A percentile compares a stretch with the other conserved stretches of the same genome.
These are phyloP conservation scores for Periphyllus acericola DNA, from an alignment of 2,888 invertebrate species.

Conservation along the genomic window DNA sequence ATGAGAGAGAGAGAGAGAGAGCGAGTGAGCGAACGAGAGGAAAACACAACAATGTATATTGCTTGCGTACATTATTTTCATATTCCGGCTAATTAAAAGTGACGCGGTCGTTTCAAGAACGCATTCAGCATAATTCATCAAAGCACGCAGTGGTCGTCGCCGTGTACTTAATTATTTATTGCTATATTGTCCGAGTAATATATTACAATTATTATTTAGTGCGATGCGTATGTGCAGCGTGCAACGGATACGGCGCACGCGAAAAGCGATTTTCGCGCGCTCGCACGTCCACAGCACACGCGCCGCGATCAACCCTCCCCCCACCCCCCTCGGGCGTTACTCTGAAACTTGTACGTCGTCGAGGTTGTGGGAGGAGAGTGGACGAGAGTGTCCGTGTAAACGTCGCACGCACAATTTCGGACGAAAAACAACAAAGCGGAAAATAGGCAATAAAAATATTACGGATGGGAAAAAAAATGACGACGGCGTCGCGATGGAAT, in stretches of 20 bases:
- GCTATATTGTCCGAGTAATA: background rate
- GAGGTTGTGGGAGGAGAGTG: background rate
- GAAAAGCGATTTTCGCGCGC: background rate
- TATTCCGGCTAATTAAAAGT: conserved; percentile 20
- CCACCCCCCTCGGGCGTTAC: background rate
- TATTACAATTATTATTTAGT: no score
- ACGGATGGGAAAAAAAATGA: background rate
- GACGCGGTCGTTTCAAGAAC: background rate
- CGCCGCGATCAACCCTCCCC: background rate
- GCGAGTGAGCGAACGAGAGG: background rate
- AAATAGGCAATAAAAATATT: background rate
- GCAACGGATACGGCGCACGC: background rate
- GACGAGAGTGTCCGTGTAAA: background rate
- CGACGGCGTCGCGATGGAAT: no score
- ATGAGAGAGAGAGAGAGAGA: no score
- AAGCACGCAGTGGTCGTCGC: background rate
- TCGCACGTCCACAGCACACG: background rate
- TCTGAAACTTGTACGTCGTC: no score
- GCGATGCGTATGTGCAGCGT: background rate
- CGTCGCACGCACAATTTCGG: background rate
- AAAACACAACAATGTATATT: background rate
- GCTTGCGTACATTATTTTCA: background rate
- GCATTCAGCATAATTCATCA: background rate
- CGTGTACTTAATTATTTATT: background rate
- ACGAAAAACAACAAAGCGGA: background rate